Conservation (phyloP, 1,140 invertebrate species). For the Pachyrhynchus sulphureomaculatus region DNA sequence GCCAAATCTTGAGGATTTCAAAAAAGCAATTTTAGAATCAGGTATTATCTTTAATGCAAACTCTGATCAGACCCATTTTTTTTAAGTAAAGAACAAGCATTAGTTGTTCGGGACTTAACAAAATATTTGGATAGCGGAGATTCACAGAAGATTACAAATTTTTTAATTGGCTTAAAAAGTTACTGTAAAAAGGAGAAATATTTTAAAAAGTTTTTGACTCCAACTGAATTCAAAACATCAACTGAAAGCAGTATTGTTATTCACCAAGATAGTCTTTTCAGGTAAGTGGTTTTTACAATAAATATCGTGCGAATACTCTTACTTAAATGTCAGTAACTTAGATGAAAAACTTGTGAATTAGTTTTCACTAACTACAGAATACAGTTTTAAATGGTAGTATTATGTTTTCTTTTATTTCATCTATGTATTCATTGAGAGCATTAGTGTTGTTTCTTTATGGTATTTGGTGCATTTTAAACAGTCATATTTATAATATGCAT, state of each 20-base stretch:
- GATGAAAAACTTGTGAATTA: too few species aligned
- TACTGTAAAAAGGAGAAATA: conserved; percentile 47
- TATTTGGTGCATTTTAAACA: too few species aligned
- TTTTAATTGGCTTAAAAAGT: conserved; percentile 48
- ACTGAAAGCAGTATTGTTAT: conserved; percentile 30
- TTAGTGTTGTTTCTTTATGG: too few species aligned
- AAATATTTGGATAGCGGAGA: conserved; percentile 42
- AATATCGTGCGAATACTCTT: too few species aligned
- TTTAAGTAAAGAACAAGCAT: conserved; percentile 43
- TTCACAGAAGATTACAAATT: conserved; percentile 44
- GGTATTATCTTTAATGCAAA: conserved; percentile 10
- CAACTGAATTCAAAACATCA: conserved; percentile 36
- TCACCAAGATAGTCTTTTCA: conserved; percentile 51
- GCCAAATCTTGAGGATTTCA: conserved; percentile 4
- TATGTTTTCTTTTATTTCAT: too few species aligned
- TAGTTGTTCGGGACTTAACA: conserved; percentile 42
- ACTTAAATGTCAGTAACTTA: too few species aligned
- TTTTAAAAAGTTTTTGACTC: conserved; percentile 48
- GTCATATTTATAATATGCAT: too few species aligned
- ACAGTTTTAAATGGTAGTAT: too few species aligned
- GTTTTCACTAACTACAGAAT: too few species aligned
- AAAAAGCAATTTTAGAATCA: conserved; percentile 1
- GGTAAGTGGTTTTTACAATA: too few species aligned
- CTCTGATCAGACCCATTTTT: conserved; percentile 34
- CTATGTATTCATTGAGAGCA: too few species aligned